Evolutionary conservation across 2,113 vertebrate genomes (phyloP), one percentile per base, ranked within the genome.

Genomic region (Tauraco erythrolophus): DNA sequence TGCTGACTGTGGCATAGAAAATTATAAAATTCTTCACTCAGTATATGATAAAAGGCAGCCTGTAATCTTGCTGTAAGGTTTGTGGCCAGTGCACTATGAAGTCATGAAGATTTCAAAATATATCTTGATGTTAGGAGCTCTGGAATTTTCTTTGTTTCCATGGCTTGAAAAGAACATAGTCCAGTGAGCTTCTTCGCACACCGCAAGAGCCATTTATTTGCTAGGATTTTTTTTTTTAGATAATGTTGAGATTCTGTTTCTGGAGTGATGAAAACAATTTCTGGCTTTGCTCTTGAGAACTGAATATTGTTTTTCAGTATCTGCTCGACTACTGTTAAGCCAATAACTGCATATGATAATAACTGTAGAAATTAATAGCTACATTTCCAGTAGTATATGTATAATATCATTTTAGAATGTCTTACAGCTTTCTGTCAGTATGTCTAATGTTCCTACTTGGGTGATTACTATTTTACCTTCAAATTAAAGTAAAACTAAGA

Each of bases 401-500:
- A 65, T 48, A 1, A 35, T 80, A 72, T 4, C 13, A n/a, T 64
- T 91, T 81, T 81, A 84, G 76, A 89, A 28, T 54, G 6, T 78
- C 57, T 78, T 94, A 51, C 77, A 92, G 46, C 24, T 66, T 89
- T 78, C 76, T 84, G 14, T 82, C 92, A 91, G 39, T 43, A 51
- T 75, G 62, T 58, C 76, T 81, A 25, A 66, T 68, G 31, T 58
- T 94, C 69, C 37, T 84, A 39, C 86, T 74, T 41, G 23, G 3
- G 30, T 62, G 24, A 21, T 56, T 88, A 79, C 8, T 81, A 53
- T 81, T 92, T 96, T 94, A 68, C 60, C 84, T 51, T 93, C 57
- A 78, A 82, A 84, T 87, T 31, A 46, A 72, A 89, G 71, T 69
- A 74, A 96, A 89, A 95, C n/a, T 50, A 86, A 91, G 68, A 33